Percentiles rank a stretch among this genome's conserved stretches.
Conservation (phyloP, 2,113 vertebrate genomes). For the Diadophis punctatus region DNA sequence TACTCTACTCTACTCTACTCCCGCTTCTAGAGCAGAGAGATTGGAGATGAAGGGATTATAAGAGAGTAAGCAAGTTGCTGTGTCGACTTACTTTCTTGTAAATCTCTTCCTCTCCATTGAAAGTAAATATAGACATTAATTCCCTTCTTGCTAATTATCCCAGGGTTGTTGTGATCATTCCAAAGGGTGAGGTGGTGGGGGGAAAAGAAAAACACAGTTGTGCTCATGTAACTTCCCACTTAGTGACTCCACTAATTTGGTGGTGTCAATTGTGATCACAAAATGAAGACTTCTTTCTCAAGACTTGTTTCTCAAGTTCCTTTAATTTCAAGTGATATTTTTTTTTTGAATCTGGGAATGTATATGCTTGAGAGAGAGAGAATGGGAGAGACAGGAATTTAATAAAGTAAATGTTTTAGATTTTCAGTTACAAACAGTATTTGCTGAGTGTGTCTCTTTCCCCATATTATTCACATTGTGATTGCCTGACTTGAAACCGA, state of each 20-base stretch:
- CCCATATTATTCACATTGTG: background rate
- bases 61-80: background rate
- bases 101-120: background rate
- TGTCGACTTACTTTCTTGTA: background rate
- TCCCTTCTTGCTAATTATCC: background rate
- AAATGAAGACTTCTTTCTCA: background rate
- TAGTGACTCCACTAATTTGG: background rate
- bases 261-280: background rate
- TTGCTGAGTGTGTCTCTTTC: background rate
- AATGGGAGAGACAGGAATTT: background rate
- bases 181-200: background rate
- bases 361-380: background rate
- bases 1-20: background rate
- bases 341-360: background rate
- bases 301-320: background rate
- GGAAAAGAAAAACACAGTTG: background rate
- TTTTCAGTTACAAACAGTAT: background rate
- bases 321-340: background rate
- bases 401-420: background rate
- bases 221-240: background rate
- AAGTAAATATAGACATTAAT: background rate
- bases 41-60: background rate
- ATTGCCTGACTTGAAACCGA: background rate
- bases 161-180: background rate
- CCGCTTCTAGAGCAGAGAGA: background rate